These are phyloP conservation scores for Hemicordylus capensis DNA, from an alignment of 2,113 vertebrate species.

Conservation along the genomic window DNA sequence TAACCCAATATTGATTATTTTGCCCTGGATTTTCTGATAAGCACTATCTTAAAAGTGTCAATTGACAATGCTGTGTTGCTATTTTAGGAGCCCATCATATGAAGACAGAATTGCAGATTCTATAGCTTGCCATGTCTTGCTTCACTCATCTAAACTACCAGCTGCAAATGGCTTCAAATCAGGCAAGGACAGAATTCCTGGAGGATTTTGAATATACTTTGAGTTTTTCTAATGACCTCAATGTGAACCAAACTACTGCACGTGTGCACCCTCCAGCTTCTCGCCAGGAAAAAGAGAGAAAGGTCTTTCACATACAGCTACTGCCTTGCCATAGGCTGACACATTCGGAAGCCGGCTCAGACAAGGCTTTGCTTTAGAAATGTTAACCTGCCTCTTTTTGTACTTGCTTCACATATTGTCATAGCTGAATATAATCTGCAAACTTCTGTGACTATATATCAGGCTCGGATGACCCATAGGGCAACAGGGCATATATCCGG, in stretches of 20 bases:
- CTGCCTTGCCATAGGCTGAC: neutral
- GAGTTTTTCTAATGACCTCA: neutral
- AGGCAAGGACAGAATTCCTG: slow-evolving; percentile 71
- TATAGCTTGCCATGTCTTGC: neutral
- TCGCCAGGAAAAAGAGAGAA: too few relatives aligned
- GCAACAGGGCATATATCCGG: too few relatives aligned
- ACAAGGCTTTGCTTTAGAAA: neutral
- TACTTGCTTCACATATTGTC: neutral
- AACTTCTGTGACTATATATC: neutral
- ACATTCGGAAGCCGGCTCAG: neutral
- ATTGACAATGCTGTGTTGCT: slow-evolving; percentile 24
- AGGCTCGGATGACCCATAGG: too few relatives aligned
- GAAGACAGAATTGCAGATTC: slow-evolving; percentile 81
- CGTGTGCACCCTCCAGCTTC: neutral
- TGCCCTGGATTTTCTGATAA: neutral
- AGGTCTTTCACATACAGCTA: neutral
- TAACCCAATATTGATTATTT: neutral
- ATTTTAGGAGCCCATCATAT: slow-evolving; percentile 77
- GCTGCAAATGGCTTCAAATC: slow-evolving; percentile 75
- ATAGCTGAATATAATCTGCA: neutral
- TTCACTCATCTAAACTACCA: slow-evolving; percentile 71
- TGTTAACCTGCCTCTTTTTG: neutral
- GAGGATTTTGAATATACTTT: neutral
- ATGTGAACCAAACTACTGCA: neutral
- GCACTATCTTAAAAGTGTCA: neutral